A percentile compares a stretch with the other conserved stretches of the same genome.
These are phyloP conservation scores for Caenorhabditis afra DNA, from an alignment of 2,888 invertebrate genomes.

Conservation along the genomic window DNA sequence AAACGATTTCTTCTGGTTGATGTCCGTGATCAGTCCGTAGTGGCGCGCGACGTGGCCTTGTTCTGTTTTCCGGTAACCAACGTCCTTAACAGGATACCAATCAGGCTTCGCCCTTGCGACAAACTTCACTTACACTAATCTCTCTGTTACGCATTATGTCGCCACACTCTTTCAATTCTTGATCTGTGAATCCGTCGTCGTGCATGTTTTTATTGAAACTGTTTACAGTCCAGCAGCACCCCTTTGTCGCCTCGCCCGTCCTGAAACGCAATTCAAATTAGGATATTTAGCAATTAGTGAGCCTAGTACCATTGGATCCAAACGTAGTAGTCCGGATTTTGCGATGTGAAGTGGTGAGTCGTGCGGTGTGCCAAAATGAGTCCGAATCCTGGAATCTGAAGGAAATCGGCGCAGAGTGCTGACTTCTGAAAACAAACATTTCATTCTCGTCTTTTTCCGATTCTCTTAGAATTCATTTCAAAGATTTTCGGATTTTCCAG, in stretches of 20 bases:
- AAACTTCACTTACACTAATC: background rate
- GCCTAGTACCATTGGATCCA: slow-evolving; percentile 13
- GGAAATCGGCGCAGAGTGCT: background rate
- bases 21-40: slow-evolving; percentile 19
- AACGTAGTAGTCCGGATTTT: too few species aligned
- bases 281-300: background rate
- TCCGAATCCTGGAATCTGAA: slow-evolving; percentile 22
- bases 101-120: too few species aligned
- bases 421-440: background rate
- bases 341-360: too few species aligned
- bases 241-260: slow-evolving; percentile 9
- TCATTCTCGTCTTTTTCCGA: background rate
- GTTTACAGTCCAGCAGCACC: slow-evolving; percentile 13
- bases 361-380: slow-evolving; percentile 14
- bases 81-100: too few species aligned
- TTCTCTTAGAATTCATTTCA: background rate
- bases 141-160: slow-evolving; percentile 2
- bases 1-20: background rate
- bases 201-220: background rate
- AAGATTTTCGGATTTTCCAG: too few species aligned
- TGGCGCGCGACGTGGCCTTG: slow-evolving; percentile 20
- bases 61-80: too few species aligned
- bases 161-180: background rate
- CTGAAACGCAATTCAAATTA: background rate
- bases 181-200: background rate